Evolutionary conservation across 2,888 invertebrate species (phyloP), one percentile per base, ranked within the genome.

Genomic region (Noctua comes): DNA sequence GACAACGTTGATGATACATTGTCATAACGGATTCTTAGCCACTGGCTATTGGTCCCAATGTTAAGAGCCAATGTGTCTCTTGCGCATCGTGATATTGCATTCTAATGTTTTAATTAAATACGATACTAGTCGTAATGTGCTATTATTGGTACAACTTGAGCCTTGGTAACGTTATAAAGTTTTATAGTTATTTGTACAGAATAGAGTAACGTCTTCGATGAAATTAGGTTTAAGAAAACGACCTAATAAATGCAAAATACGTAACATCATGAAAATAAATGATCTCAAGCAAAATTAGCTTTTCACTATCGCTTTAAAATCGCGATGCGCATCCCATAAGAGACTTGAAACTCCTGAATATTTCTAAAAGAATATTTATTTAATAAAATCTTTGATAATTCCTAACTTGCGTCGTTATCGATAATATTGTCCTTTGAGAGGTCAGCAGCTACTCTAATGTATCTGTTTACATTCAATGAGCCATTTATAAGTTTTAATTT

Each of bases 401-500:
- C 72, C 66, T 83, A 86, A 71, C 76, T 77, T 68, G 74, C 62
- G 64, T 76, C 57, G 40, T 76, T 73, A 73, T 70, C 46, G 51
- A 86, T 74, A 70, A 5, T 59, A 36, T 79, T 66, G 68, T 78
- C 65, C 36, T 72, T 76, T 68, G 65, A 66, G 24, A 57, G 40
- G 64, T 68, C 43, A 84, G 88, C 88, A 88, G 84, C 87, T 89
- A 80, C 68, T 80, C n/a, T 62, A 64, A n/a, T 27, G 77, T 79
- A 71, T 86, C 76, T 87, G 73, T 75, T 74, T 71, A 46, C 24
- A 68, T 68, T 80, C 62, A 76, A 72, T 86, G 86, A 89, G 87
- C 86, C 86, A 85, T 89, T 86, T 83, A 43, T 84, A 84, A 84
- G 76, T 85, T 86, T 85, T 87, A 83, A 79, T 86, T 89, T 84